Evolutionary conservation across 2,888 invertebrate species (phyloP).

Genomic region (Thereva unica): DNA sequence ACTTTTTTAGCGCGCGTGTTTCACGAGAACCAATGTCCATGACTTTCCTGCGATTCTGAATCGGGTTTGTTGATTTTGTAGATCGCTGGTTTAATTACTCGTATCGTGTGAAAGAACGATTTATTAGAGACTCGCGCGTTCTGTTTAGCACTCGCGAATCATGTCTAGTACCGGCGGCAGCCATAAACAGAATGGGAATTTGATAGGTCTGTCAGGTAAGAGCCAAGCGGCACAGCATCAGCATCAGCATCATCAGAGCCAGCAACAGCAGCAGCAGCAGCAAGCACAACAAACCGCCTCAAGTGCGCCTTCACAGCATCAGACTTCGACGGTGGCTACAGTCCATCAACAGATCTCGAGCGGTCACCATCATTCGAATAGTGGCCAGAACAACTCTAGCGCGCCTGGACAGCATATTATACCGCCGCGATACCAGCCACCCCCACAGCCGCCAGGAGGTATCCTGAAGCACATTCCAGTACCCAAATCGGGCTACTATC

Average conservation of each 20-base stretch:
- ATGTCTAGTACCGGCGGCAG: constrained; percentile 39
- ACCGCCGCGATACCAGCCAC: constrained; percentile 80
- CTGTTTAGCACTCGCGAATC: constrained; percentile 9
- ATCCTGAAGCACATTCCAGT: constrained; percentile 63
- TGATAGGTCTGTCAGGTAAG: constrained; percentile 33
- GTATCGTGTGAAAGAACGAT: too few relatives aligned
- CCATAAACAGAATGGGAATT: constrained; percentile 41
- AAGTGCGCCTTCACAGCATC: constrained; percentile 22
- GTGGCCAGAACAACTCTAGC: neutral
- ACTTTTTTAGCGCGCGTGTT: constrained; percentile 9
- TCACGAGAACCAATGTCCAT: constrained; percentile 11
- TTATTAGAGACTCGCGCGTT: too few relatives aligned
- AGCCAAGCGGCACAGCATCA: constrained; percentile 35
- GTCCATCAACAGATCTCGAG: constrained; percentile 37
- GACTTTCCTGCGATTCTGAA: constrained; percentile 21
- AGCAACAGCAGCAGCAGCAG: constrained; percentile 16
- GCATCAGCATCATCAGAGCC: constrained; percentile 27
- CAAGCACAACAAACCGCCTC: constrained; percentile 14
- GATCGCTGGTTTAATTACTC: too few relatives aligned
- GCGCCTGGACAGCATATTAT: constrained; percentile 52
- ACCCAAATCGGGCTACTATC: constrained; percentile 47
- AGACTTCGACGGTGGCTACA: constrained; percentile 35
- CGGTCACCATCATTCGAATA: constrained; percentile 32
- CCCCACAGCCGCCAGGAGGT: constrained; percentile 70
- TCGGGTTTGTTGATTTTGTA: too few relatives aligned